These are phyloP conservation scores for Macrotis lagotis DNA, from an alignment of 2,113 vertebrate genomes.

Conservation along the genomic window DNA sequence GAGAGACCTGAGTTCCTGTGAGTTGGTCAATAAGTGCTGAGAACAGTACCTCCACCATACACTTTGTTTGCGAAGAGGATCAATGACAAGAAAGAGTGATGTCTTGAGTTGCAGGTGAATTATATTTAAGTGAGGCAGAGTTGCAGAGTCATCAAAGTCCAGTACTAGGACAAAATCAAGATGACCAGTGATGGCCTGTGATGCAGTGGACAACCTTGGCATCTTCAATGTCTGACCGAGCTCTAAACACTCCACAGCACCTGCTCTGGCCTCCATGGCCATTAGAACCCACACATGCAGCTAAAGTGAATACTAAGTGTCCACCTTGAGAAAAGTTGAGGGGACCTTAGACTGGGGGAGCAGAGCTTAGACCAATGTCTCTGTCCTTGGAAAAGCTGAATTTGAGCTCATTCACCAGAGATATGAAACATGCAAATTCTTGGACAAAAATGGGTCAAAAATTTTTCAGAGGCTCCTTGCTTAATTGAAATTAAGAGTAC, in stretches of 20 bases:
- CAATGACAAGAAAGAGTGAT: background rate
- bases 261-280: background rate
- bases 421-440: background rate
- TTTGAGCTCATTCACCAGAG: background rate
- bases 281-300: background rate
- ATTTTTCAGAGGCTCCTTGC: background rate
- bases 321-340: background rate
- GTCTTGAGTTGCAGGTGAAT: background rate
- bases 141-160: background rate
- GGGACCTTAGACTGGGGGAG: background rate
- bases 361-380: background rate
- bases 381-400: background rate
- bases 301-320: background rate
- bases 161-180: background rate
- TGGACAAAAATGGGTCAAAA: background rate
- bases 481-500: background rate
- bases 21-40: background rate
- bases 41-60: background rate
- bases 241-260: background rate
- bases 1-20: background rate
- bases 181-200: too few species aligned
- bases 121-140: background rate
- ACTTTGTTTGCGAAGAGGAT: background rate
- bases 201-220: background rate
- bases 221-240: background rate